Evolutionary conservation across 2,888 invertebrate genomes (phyloP), one percentile per base, ranked within the genome.

Genomic region (Tillus elongatus): DNA sequence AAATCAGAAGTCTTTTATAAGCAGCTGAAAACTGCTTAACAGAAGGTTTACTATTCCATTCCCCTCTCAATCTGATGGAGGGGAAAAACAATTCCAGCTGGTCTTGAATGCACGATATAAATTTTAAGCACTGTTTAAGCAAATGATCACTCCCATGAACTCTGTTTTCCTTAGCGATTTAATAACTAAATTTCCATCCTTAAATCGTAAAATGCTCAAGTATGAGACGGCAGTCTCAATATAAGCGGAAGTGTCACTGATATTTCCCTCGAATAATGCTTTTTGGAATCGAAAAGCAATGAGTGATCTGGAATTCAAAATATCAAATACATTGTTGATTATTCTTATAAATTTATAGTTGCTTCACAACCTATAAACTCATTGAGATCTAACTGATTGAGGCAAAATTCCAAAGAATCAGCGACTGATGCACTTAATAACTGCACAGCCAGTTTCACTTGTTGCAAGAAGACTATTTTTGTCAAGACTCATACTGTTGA

Each of bases 251-350:
- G 24, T n/a, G n/a, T 8, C 6, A 19, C 6, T 19, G n/a, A 19
- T 19, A 19, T 19, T 19, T 8, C n/a, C n/a, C n/a, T 19, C 24
- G n/a, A 6, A 19, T n/a, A 19, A 19, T 6, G 24, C 24, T n/a
- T 19, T 19, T 19, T 19, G 6, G 24, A 8, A 19, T 6, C 24
- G 6, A 19, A n/a, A n/a, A 19, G 24, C 6, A 19, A 19, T 19
- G 6, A 19, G 24, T 6, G 24, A 19, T 27, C 41, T 33, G 2
- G 37, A 43, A 30, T 47, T 43, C 10, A 45, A 44, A 14, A 47
- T 39, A 30, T 45, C 42, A 32, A 47, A 44, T 2, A 45, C 2
- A 33, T 44, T 32, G 31, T 47, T 45, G 31, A 47, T 42, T 4
- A 24, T 32, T 24, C 33, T 13, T 13, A 43, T 11, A 14, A 47